Evolutionary conservation across 2,888 invertebrate genomes (phyloP).

Genomic region (Lathronympha strigana): DNA sequence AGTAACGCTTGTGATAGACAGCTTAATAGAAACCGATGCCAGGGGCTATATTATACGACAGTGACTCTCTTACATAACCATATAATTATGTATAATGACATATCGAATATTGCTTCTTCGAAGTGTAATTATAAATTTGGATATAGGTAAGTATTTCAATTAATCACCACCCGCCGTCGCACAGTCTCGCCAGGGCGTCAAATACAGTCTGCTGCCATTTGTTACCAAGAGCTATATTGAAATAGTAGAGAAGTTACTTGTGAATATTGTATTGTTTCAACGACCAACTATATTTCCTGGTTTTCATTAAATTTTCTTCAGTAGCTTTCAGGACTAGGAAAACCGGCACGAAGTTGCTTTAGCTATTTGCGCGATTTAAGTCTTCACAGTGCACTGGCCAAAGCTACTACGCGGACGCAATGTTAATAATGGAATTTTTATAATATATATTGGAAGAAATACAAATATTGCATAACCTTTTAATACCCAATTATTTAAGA

Average conservation of each 20-base stretch:
- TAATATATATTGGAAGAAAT: too few species aligned
- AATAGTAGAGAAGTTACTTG: slow-evolving; percentile 18
- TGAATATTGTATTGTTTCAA: slow-evolving; percentile 12
- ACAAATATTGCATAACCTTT: too few species aligned
- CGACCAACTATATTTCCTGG: slow-evolving; percentile 17
- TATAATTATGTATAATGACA: too few species aligned
- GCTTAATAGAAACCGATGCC: too few species aligned
- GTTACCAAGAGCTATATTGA: slow-evolving; percentile 30
- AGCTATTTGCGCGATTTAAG: neutral
- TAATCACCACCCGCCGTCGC: slow-evolving; percentile 23
- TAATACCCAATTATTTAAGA: too few species aligned
- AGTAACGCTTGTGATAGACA: too few species aligned
- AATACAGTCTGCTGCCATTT: slow-evolving; percentile 16
- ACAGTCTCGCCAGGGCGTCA: slow-evolving; percentile 13
- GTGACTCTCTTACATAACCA: too few species aligned
- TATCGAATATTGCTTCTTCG: neutral
- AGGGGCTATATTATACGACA: too few species aligned
- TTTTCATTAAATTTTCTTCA: slow-evolving; percentile 6
- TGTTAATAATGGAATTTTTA: neutral
- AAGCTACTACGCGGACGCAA: neutral
- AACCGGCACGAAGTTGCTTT: neutral
- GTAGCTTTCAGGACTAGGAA: neutral
- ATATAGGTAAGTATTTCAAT: slow-evolving; percentile 26
- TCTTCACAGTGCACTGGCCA: neutral
- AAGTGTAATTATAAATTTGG: slow-evolving; percentile 6